Evolutionary conservation across 2,888 invertebrate species (phyloP).

Genomic region (Caenorhabditis sp.): DNA sequence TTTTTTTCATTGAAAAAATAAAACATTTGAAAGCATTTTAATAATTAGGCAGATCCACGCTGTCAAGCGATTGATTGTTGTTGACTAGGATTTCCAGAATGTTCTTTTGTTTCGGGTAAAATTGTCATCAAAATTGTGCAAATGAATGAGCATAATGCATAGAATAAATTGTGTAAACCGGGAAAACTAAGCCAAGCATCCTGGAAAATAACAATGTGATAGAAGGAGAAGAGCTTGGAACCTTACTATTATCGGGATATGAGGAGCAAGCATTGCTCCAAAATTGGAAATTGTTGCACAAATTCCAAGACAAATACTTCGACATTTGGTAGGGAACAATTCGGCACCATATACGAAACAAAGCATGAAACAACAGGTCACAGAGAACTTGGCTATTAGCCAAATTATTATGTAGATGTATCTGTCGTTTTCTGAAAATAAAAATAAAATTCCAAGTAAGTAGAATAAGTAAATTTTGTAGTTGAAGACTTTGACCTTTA

Average conservation of each 20-base stretch:
- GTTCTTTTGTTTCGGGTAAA: conserved; percentile 42
- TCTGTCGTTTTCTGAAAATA: conserved; percentile 24
- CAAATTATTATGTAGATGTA: conserved; percentile 54
- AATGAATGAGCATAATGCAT: conserved; percentile 31
- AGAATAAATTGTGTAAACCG: conserved; percentile 35
- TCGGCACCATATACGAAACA: conserved; percentile 65
- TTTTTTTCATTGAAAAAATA: conserved; percentile 2
- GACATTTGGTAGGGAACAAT: conserved; percentile 57
- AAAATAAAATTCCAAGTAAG: too few relatives aligned
- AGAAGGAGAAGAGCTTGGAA: too few relatives aligned
- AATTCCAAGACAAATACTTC: conserved; percentile 54
- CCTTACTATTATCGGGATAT: conserved; percentile 46
- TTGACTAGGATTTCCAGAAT: conserved; percentile 22
- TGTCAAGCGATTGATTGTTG: conserved; percentile 38
- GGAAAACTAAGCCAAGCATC: conserved; percentile 30
- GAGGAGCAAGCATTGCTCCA: conserved; percentile 51
- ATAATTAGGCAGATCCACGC: too few relatives aligned
- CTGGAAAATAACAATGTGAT: too few relatives aligned
- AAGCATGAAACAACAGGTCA: conserved; percentile 58
- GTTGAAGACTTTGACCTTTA: too few relatives aligned
- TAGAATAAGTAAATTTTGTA: too few relatives aligned
- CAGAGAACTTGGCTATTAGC: conserved; percentile 63
- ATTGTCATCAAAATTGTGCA: conserved; percentile 40
- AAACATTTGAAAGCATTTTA: conserved; percentile 5
- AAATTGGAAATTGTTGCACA: conserved; percentile 54